Conservation (phyloP, 1,140 invertebrate genomes). For the Aphidius gifuensis region DNA sequence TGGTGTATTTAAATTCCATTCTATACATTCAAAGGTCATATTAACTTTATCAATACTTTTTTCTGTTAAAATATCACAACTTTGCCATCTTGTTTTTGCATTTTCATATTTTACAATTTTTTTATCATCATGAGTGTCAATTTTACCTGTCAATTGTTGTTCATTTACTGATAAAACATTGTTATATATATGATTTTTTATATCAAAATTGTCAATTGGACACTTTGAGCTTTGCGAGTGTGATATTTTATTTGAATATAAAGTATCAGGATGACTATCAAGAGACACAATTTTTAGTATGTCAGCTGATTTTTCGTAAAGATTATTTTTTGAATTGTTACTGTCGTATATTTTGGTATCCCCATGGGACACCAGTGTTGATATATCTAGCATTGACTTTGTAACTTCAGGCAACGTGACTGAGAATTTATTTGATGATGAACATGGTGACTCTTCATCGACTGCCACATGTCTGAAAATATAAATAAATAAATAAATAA, state of each 20-base stretch:
- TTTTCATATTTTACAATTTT: neutral
- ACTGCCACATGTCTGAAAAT: constrained; percentile 38
- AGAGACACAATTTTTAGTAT: neutral
- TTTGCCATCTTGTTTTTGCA: constrained; percentile 4
- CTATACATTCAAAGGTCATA: no score
- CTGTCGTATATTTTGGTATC: neutral
- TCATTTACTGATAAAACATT: constrained; percentile 14
- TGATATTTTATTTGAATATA: no score
- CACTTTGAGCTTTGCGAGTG: no score
- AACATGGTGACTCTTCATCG: constrained; percentile 40
- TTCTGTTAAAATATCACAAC: no score
- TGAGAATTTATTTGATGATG: constrained; percentile 17
- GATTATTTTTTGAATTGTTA: neutral
- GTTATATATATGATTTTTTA: neutral
- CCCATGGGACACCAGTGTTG: neutral
- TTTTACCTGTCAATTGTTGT: constrained; percentile 14
- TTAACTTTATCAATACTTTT: no score
- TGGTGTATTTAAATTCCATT: no score
- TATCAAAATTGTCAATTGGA: no score
- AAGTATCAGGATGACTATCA: no score
- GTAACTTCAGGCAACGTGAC: constrained; percentile 8
- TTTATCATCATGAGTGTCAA: constrained; percentile 11
- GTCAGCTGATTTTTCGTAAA: neutral
- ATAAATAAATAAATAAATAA: neutral
- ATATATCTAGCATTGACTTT: neutral